Conservation (phyloP, 2,113 vertebrate species). For the Eptesicus fuscus region DNA sequence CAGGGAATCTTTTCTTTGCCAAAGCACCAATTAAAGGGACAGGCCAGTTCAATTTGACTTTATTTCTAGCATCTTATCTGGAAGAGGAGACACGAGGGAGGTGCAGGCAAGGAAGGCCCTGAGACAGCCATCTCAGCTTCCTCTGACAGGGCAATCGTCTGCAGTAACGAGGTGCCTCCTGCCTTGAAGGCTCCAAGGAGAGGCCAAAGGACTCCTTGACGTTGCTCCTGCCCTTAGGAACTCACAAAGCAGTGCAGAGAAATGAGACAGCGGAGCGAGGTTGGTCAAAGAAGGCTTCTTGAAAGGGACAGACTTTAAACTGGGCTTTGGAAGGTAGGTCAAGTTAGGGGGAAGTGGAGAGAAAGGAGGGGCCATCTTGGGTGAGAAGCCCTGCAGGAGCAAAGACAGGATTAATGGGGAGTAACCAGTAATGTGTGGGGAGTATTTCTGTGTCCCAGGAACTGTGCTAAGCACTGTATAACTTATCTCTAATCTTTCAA, state of each 20-base stretch:
- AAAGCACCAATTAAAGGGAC: slow-evolving; percentile 65
- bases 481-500: background rate
- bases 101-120: background rate
- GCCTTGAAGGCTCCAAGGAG: background rate
- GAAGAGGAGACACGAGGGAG: background rate
- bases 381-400: background rate
- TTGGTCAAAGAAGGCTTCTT: background rate
- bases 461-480: background rate
- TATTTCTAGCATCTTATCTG: slow-evolving; percentile 39
- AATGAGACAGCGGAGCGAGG: background rate
- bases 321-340: background rate
- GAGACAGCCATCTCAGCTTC: background rate
- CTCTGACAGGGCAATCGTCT: fast-evolving
- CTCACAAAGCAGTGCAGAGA: background rate
- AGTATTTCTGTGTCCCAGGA: background rate
- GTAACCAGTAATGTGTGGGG: background rate
- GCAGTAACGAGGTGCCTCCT: fast-evolving
- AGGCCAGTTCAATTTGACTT: slow-evolving; percentile 43
- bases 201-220: background rate
- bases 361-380: background rate
- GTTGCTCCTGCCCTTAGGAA: background rate
- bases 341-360: background rate
- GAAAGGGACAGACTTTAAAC: background rate
- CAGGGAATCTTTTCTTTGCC: slow-evolving; percentile 56
- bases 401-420: background rate